Evolutionary conservation across 2,113 vertebrate genomes (phyloP).

Genomic region (Puntigrus tetrazona): DNA sequence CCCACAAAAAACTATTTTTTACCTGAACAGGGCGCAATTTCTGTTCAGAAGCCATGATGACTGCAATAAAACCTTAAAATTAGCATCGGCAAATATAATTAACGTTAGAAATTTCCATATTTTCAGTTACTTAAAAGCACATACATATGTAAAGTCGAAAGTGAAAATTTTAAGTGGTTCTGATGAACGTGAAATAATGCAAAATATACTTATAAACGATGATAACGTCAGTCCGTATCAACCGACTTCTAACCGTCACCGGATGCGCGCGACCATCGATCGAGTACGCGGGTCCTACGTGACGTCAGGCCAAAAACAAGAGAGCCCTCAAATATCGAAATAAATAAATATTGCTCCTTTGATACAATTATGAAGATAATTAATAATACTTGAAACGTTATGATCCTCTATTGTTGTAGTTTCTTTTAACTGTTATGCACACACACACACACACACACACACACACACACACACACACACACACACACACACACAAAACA

Average conservation of each 20-base stretch:
- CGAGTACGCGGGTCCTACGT: neutral
- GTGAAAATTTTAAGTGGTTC: neutral
- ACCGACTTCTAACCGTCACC: neutral
- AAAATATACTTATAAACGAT: neutral
- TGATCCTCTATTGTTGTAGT: too few relatives aligned
- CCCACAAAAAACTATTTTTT: slow-evolving; percentile 19
- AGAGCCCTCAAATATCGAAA: too few relatives aligned
- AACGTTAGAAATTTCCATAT: neutral
- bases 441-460: too few relatives aligned
- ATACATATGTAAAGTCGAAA: neutral
- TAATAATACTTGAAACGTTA: too few relatives aligned
- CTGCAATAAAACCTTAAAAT: neutral
- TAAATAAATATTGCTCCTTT: too few relatives aligned
- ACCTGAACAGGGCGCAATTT: slow-evolving; percentile 64
- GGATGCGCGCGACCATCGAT: neutral
- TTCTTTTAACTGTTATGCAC: too few relatives aligned
- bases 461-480: too few relatives aligned
- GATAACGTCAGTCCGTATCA: neutral
- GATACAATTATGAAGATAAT: too few relatives aligned
- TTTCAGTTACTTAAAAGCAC: neutral
- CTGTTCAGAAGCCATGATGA: slow-evolving; percentile 68
- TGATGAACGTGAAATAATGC: neutral
- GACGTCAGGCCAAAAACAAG: neutral
- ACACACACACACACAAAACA: too few relatives aligned
- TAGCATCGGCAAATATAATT: neutral